phyloP scores from a whole-genome alignment of 1,140 invertebrate species.

The Drosophila punjabiensis region DNA sequence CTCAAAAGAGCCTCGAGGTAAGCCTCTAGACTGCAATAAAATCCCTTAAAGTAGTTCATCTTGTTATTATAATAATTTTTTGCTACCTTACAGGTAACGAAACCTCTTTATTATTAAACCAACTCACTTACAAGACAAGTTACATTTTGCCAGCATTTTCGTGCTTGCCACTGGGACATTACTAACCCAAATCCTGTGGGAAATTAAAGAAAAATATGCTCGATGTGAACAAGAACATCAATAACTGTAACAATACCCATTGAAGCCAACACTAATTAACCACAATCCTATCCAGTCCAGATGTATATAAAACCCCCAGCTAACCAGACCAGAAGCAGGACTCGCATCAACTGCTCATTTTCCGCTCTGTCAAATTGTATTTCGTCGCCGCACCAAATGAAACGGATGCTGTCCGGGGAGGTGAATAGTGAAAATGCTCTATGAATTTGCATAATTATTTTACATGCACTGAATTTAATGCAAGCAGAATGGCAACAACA shows the following conservation, averaged over 20 bases:
- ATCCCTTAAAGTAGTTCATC: neutral
- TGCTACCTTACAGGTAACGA: neutral
- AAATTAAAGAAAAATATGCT: conserved; percentile 26
- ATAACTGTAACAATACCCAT: conserved; percentile 29
- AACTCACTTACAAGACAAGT: neutral
- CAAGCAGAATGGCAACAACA: conserved; percentile 1
- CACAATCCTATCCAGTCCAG: conserved; percentile 26
- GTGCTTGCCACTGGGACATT: neutral
- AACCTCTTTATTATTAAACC: neutral
- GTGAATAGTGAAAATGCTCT: conserved; percentile 47
- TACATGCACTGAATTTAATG: conserved; percentile 64
- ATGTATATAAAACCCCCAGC: conserved; percentile 12
- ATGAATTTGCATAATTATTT: conserved; percentile 72
- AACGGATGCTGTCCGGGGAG: conserved; percentile 17
- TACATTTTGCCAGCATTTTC: neutral
- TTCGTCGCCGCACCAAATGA: conserved; percentile 26
- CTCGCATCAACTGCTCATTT: conserved; percentile 48
- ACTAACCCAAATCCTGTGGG: conserved; percentile 2
- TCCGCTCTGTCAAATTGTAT: conserved; percentile 39
- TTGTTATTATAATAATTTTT: neutral
- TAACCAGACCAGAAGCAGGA: conserved; percentile 4
- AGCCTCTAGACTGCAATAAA: neutral
- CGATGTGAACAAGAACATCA: neutral
- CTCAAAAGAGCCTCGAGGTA: neutral
- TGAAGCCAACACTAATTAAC: conserved; percentile 39